Percentiles rank a stretch among this genome's conserved stretches.
Conservation (phyloP, 2,797 vertebrate genomes). For the Odontamblyopus rebecca region DNA sequence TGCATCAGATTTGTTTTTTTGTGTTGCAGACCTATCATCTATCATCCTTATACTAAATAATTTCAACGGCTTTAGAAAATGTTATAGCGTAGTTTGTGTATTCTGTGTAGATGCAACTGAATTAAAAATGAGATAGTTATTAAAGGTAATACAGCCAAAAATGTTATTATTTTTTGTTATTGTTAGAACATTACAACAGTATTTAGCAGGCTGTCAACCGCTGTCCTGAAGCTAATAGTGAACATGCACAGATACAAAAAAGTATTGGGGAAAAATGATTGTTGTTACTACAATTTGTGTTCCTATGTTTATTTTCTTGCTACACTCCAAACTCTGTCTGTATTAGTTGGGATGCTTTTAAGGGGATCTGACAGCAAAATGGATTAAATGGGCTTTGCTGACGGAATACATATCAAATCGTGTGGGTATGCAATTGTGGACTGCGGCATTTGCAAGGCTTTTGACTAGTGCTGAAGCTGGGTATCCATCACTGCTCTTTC, state of each 20-base stretch:
- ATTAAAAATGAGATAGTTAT: neutral
- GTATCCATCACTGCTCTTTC: slow-evolving; percentile 69
- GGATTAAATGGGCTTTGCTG: slow-evolving; percentile 79
- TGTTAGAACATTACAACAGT: too few relatives aligned
- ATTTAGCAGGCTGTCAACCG: too few relatives aligned
- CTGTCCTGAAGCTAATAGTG: too few relatives aligned
- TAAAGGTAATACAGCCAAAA: too few relatives aligned
- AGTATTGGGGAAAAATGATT: too few relatives aligned
- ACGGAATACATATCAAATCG: slow-evolving; percentile 77
- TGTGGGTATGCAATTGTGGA: slow-evolving; percentile 68
- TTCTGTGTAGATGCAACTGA: neutral
- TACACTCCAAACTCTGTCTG: slow-evolving; percentile 50
- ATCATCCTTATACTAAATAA: slow-evolving; percentile 14
- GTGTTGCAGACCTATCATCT: slow-evolving; percentile 16
- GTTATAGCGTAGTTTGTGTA: slow-evolving; percentile 42
- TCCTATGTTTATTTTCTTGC: slow-evolving; percentile 54
- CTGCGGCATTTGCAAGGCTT: slow-evolving; percentile 70
- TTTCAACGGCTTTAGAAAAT: slow-evolving; percentile 5
- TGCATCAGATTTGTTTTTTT: slow-evolving; percentile 36
- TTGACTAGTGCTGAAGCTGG: slow-evolving; percentile 74
- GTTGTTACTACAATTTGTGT: slow-evolving; percentile 19
- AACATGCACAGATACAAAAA: too few relatives aligned
- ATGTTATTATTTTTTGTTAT: too few relatives aligned
- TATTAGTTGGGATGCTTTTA: slow-evolving; percentile 62
- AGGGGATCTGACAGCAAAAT: slow-evolving; percentile 75